These are phyloP conservation scores for Macrosoma leucophasiata DNA, from an alignment of 2,888 invertebrate genomes.

Conservation along the genomic window DNA sequence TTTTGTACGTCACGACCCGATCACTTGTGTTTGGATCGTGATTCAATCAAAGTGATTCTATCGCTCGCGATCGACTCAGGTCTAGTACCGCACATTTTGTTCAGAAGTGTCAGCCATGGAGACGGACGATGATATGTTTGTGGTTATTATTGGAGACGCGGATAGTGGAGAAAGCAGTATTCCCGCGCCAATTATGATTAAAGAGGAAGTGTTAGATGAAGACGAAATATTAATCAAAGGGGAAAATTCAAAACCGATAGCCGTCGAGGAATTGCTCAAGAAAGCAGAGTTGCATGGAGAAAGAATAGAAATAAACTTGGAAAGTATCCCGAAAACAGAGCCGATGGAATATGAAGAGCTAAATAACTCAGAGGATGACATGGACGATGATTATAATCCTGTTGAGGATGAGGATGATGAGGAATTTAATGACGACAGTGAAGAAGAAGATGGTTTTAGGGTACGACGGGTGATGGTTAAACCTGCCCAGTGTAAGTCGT, in stretches of 20 bases:
- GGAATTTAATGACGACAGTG: constrained; percentile 12
- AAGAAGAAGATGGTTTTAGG: background rate
- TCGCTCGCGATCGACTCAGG: no score
- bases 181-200: constrained; percentile 25
- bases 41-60: no score
- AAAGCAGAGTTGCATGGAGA: constrained; percentile 36
- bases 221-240: constrained; percentile 19
- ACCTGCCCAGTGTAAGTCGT: constrained; percentile 30
- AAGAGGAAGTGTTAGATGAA: constrained; percentile 31
- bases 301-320: constrained; percentile 27
- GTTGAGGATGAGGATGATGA: constrained; percentile 15
- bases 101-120: no score
- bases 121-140: constrained; percentile 37
- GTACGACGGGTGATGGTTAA: constrained; percentile 8
- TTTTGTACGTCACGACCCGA: no score
- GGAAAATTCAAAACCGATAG: no score
- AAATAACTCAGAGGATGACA: constrained; percentile 7
- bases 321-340: constrained; percentile 17
- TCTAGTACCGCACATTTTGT: no score
- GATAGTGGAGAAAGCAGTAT: constrained; percentile 19
- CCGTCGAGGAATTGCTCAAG: constrained; percentile 34
- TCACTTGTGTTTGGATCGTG: no score
- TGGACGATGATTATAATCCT: constrained; percentile 20
- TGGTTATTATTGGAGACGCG: constrained; percentile 38
- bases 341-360: constrained; percentile 8